Evolutionary conservation across 2,888 invertebrate species (phyloP), one percentile per base, ranked within the genome.

Genomic region (Epiblema foenella): DNA sequence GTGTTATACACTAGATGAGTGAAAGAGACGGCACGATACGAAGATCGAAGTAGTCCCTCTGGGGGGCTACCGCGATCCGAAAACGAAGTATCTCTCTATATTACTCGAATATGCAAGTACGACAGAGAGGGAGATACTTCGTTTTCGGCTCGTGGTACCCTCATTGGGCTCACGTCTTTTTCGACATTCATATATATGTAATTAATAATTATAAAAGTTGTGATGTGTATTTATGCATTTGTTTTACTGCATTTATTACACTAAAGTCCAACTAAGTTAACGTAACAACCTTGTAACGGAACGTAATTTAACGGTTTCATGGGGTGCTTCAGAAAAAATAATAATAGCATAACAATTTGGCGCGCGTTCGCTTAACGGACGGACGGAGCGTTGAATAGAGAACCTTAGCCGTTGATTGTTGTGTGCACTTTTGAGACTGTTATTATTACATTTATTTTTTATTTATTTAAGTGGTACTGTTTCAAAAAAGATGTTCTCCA

Each of bases 401-500:
- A 67, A 51, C 33, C 18, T 54, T 59, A 29, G 20, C 8, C 49
- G 24, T 58, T 15, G 52, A 33, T 33, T 29, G 42, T 56, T 62
- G 58, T 58, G 65, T 39, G 15, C 56, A 17, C 9, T 37, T 20
- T 52, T 18, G 37, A 46, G 20, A 15, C 49, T 24, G 46, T 37
- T 68, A 11, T 52, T 69, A 39, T 69, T 58, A 15, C 39, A 58
- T 52, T 59, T 64, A 8, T 9, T 37, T 39, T 17, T 58, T 57
- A 29, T 63, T 29, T 60, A 46, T 57, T 58, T 15, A 10, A 57
- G 24, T 57, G 64, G 4, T 46, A 20, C 68, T 64, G 24, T 57
- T 29, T 37, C 11, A 9, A 39, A 33, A 29, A 85, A 67, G 72
- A 93, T 93, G 93, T 93, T 93, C 78, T 91, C 93, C 11, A 93